Conservation (phyloP, 2,113 vertebrate species). For the Gymnogyps californianus region DNA sequence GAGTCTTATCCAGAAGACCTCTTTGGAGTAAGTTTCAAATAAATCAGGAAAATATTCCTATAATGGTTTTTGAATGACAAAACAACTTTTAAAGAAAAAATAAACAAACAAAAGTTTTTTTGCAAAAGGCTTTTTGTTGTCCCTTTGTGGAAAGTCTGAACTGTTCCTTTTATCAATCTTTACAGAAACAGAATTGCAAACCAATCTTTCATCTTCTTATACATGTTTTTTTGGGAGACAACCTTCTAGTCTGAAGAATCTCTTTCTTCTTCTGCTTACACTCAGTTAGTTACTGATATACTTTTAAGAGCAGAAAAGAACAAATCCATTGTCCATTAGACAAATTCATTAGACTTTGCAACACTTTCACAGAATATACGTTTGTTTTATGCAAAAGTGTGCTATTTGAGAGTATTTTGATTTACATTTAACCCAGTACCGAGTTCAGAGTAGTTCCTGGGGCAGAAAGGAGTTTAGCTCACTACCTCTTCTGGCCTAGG, state of each 20-base stretch:
- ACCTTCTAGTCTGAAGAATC: neutral
- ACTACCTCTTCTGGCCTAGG: neutral
- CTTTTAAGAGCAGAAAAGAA: neutral
- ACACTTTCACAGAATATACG: neutral
- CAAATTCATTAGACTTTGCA: neutral
- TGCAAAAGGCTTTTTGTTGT: fast-evolving
- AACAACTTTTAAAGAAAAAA: neutral
- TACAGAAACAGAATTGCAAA: neutral
- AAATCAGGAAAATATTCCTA: neutral
- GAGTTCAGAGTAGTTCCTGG: neutral
- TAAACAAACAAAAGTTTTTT: neutral
- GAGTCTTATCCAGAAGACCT: neutral
- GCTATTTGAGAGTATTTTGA: neutral
- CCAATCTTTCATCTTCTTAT: neutral
- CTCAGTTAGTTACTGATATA: neutral
- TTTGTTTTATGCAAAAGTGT: neutral
- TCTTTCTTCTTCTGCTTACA: neutral
- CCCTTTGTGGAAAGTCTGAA: neutral
- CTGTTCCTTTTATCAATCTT: neutral
- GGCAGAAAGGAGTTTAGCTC: neutral
- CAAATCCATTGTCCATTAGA: neutral
- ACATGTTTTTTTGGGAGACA: neutral
- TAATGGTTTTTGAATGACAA: neutral
- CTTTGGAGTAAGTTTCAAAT: neutral
- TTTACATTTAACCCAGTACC: neutral